Evolutionary conservation across 2,113 vertebrate species (phyloP).

Genomic region (Leptobrachium ailaonicum): DNA sequence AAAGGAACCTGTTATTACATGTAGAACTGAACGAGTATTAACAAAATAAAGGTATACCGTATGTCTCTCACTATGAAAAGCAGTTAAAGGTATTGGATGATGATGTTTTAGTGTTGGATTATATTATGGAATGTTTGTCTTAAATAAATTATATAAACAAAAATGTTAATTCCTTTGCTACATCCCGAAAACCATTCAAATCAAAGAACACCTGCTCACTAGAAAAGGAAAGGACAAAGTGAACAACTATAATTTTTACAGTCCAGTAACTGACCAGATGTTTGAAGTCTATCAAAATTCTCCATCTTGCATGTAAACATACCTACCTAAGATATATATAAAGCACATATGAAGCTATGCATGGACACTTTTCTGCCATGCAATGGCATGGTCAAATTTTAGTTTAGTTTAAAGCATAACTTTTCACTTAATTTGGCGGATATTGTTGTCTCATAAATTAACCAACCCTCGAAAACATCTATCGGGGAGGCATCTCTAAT

Average conservation of each 20-base stretch:
- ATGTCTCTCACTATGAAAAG: too few species aligned
- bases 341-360: neutral
- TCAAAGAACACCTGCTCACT: constrained; percentile 23
- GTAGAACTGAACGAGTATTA: too few species aligned
- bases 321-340: neutral
- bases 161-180: constrained; percentile 16
- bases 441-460: constrained; percentile 40
- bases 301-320: constrained; percentile 16
- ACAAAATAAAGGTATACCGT: too few species aligned
- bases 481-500: constrained; percentile 73
- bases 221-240: constrained; percentile 6
- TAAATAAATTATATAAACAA: neutral
- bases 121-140: too few species aligned
- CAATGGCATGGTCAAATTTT: constrained; percentile 25
- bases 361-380: constrained; percentile 3
- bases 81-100: too few species aligned
- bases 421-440: constrained; percentile 34
- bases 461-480: constrained; percentile 62
- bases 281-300: constrained; percentile 11
- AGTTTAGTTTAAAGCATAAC: neutral
- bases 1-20: too few species aligned
- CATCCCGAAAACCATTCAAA: neutral
- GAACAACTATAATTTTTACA: constrained; percentile 7
- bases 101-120: too few species aligned
- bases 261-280: constrained; percentile 16